Conservation (phyloP, 2,797 vertebrate genomes). For the Pygocentrus nattereri region DNA sequence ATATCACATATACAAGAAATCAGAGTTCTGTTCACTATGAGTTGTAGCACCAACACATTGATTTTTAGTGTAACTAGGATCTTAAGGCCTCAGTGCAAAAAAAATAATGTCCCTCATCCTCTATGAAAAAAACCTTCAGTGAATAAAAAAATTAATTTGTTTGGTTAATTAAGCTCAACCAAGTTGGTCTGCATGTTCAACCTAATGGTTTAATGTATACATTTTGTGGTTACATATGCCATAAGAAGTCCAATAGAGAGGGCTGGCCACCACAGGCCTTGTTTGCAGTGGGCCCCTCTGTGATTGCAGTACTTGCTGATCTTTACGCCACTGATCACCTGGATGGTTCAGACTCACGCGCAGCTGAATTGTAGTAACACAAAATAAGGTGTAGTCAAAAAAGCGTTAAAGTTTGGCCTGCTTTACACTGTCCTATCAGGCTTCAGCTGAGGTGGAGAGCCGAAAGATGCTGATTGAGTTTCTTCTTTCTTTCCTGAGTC, state of each 20-base stretch:
- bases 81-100: neutral
- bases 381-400: neutral
- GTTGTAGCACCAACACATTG: neutral
- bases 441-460: neutral
- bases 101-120: too few relatives aligned
- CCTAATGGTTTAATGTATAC: neutral
- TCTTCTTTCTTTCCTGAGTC: neutral
- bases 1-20: neutral
- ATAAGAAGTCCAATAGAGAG: neutral
- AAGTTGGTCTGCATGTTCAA: neutral
- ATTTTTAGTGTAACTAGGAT: neutral
- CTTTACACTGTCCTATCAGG: neutral
- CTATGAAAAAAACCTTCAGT: neutral
- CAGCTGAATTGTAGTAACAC: neutral
- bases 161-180: neutral
- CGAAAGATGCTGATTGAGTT: neutral
- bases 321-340: neutral
- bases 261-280: neutral
- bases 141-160: neutral
- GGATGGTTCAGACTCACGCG: neutral
- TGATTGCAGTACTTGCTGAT: neutral
- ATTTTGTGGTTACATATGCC: neutral
- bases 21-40: conserved; percentile 7
- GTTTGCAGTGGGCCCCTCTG: neutral
- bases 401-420: neutral